A percentile compares a stretch with the other conserved stretches of the same genome.
phyloP scores from a whole-genome alignment of 2,888 invertebrate species.

The Drosophila hamatofila region DNA sequence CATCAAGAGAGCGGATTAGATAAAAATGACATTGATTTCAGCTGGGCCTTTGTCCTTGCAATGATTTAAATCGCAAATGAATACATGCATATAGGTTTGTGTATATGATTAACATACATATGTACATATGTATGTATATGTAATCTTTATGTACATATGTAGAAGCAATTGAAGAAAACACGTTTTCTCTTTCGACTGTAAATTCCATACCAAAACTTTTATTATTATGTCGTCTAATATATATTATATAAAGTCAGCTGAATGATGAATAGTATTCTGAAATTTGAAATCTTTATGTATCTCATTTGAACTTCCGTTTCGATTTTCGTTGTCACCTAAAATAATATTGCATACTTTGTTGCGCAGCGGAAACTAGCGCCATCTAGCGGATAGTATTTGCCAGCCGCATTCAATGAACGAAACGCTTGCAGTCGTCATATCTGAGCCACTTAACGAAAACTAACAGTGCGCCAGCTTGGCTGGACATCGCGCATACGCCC shows the following conservation, averaged over 20 bases:
- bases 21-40: slow-evolving; percentile 57
- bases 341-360: slow-evolving; percentile 52
- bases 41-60: slow-evolving; percentile 19
- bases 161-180: too few relatives aligned
- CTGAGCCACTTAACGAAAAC: slow-evolving; percentile 26
- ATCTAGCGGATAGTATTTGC: slow-evolving; percentile 9
- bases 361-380: slow-evolving; percentile 32
- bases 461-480: slow-evolving; percentile 11
- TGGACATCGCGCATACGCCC: slow-evolving; percentile 66
- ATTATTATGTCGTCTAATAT: background rate
- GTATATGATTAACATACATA: too few relatives aligned
- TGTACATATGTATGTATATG: too few relatives aligned
- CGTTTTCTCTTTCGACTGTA: background rate
- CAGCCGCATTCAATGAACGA: background rate
- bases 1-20: slow-evolving; percentile 45
- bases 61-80: background rate
- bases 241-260: background rate
- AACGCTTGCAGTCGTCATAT: slow-evolving; percentile 18
- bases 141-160: too few relatives aligned
- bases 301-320: slow-evolving; percentile 21
- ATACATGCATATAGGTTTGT: background rate
- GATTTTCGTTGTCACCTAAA: background rate
- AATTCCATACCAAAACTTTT: too few relatives aligned
- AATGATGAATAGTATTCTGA: background rate
- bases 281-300: too few relatives aligned